Percentiles rank a stretch among this genome's conserved stretches.
Conservation (phyloP, 1,140 invertebrate genomes). For the Trachymyrmex septentrionalis region DNA sequence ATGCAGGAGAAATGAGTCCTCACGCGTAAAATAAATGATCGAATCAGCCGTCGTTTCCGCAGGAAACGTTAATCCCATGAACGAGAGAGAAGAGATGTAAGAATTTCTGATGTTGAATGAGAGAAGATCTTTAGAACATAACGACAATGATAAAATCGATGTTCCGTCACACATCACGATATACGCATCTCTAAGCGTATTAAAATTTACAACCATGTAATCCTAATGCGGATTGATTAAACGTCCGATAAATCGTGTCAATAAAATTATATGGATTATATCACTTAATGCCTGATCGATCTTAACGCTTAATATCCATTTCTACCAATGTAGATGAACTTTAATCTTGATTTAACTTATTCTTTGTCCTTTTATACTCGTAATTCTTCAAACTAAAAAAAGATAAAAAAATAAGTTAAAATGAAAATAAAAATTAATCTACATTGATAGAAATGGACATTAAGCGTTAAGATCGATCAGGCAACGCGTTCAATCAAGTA, state of each 20-base stretch:
- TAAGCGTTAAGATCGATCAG: not conserved
- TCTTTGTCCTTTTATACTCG: too few relatives aligned
- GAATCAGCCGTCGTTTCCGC: conserved; percentile 68
- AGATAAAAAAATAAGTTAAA: too few relatives aligned
- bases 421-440: too few relatives aligned
- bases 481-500: not conserved
- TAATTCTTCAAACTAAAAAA: too few relatives aligned
- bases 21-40: conserved; percentile 75
- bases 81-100: not conserved
- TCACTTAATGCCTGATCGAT: too few relatives aligned
- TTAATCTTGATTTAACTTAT: too few relatives aligned
- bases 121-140: not conserved
- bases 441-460: too few relatives aligned
- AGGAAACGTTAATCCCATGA: conserved; percentile 29
- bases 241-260: not conserved
- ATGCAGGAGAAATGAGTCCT: conserved; percentile 71
- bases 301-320: too few relatives aligned
- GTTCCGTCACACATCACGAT: not conserved
- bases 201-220: conserved; percentile 16
- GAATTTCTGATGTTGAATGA: conserved; percentile 21
- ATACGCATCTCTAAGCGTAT: conserved; percentile 7
- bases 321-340: too few relatives aligned
- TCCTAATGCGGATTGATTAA: conserved; percentile 1
- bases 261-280: conserved; percentile 15
- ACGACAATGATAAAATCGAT: conserved; percentile 53